A percentile compares a stretch with the other conserved stretches of the same genome.
Conservation (phyloP, 2,888 invertebrate species). For the Caenorhabditis wallacei region DNA sequence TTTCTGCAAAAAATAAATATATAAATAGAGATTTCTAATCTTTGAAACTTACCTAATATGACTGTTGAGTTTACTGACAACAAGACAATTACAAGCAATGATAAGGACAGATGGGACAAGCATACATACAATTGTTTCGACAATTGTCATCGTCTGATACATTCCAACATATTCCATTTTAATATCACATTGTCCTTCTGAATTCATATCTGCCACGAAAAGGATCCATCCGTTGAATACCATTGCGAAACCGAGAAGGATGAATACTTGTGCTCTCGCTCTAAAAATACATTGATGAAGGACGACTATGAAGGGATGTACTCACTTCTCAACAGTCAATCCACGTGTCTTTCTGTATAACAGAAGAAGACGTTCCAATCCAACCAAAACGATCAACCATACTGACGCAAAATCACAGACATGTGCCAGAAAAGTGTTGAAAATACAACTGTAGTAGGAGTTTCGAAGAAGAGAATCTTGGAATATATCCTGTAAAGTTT, state of each 20-base stretch:
- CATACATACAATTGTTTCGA: slow-evolving; percentile 79
- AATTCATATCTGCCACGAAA: slow-evolving; percentile 76
- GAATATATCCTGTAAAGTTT: slow-evolving; percentile 55
- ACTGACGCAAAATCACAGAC: slow-evolving; percentile 80
- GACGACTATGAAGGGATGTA: too few relatives aligned
- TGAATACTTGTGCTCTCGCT: slow-evolving; percentile 74
- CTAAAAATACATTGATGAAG: slow-evolving; percentile 65
- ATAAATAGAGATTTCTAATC: background rate
- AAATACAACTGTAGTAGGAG: slow-evolving; percentile 68
- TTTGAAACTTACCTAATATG: slow-evolving; percentile 71
- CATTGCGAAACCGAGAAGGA: slow-evolving; percentile 73
- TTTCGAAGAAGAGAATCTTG: slow-evolving; percentile 63
- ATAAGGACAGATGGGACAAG: slow-evolving; percentile 77
- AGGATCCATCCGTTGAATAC: slow-evolving; percentile 81
- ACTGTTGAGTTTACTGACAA: slow-evolving; percentile 77
- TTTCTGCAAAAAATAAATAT: slow-evolving; percentile 52
- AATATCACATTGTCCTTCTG: slow-evolving; percentile 77
- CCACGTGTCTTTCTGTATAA: slow-evolving; percentile 71
- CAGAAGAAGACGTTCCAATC: slow-evolving; percentile 77
- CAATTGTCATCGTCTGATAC: slow-evolving; percentile 74
- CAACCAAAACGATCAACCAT: slow-evolving; percentile 81
- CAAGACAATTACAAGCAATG: slow-evolving; percentile 77
- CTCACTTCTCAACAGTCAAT: slow-evolving; percentile 72
- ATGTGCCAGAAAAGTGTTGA: slow-evolving; percentile 78
- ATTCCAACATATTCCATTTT: slow-evolving; percentile 73